Conservation (phyloP, 2,113 vertebrate genomes). For the Phoenicopterus ruber region DNA sequence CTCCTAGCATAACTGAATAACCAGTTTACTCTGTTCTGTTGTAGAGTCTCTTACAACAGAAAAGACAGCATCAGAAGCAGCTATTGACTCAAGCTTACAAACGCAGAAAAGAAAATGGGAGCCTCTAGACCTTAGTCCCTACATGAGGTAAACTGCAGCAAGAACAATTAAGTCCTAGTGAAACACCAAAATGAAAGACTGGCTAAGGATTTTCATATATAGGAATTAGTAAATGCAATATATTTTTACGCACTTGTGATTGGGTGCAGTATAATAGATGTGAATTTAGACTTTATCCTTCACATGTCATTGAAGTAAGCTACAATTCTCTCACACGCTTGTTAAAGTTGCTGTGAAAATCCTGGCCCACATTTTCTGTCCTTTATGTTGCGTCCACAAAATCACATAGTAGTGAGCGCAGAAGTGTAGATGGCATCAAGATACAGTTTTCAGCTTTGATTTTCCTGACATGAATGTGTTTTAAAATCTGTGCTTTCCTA, state of each 20-base stretch:
- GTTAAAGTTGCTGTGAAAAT: background rate
- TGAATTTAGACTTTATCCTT: background rate
- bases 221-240: background rate
- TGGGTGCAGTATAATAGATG: background rate
- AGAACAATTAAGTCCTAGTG: background rate
- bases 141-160: slow-evolving; percentile 66
- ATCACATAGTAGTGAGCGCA: background rate
- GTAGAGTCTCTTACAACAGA: background rate
- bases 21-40: background rate
- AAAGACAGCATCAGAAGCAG: background rate
- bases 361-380: background rate
- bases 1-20: background rate
- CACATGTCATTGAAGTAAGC: background rate
- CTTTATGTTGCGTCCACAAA: background rate
- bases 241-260: background rate
- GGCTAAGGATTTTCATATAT: background rate
- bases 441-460: background rate
- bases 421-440: background rate
- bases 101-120: slow-evolving; percentile 46
- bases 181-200: background rate
- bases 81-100: background rate
- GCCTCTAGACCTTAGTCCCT: slow-evolving; percentile 64
- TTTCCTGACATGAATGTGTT: background rate
- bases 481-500: background rate
- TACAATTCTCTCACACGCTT: background rate